Conservation (phyloP, 2,113 vertebrate species). For the Halcyon senegalensis region DNA sequence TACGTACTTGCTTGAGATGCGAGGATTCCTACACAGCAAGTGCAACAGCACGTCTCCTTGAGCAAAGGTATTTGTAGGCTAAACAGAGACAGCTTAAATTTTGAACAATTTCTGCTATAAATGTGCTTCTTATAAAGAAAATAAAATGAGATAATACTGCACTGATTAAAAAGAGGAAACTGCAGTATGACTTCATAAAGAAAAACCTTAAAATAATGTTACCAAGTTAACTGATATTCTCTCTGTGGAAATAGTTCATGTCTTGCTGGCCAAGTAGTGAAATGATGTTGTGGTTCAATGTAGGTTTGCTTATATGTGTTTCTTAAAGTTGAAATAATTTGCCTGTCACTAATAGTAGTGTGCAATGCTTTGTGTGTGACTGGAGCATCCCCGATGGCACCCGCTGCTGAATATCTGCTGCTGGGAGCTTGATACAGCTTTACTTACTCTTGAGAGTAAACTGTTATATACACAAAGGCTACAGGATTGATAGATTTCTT, state of each 20-base stretch:
- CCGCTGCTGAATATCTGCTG: neutral
- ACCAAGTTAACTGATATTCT: neutral
- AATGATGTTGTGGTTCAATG: neutral
- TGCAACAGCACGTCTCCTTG: neutral
- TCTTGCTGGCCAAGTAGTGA: neutral
- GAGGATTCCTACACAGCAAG: neutral
- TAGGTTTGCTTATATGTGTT: neutral
- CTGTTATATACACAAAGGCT: neutral
- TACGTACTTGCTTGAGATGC: neutral
- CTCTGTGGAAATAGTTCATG: neutral
- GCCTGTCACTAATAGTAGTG: neutral
- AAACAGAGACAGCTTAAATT: neutral
- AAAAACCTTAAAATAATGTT: accelerated
- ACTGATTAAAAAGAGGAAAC: neutral
- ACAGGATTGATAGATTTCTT: neutral
- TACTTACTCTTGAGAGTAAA: neutral
- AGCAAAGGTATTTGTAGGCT: neutral
- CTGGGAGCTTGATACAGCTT: neutral
- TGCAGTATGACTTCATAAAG: neutral
- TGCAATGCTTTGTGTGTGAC: neutral
- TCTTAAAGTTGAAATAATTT: neutral
- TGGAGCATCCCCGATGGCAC: neutral
- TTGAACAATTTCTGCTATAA: neutral
- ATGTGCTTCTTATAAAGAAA: neutral
- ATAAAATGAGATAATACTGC: neutral